These are phyloP conservation scores for Hyles vespertilio DNA, from an alignment of 1,140 invertebrate species.

Conservation along the genomic window DNA sequence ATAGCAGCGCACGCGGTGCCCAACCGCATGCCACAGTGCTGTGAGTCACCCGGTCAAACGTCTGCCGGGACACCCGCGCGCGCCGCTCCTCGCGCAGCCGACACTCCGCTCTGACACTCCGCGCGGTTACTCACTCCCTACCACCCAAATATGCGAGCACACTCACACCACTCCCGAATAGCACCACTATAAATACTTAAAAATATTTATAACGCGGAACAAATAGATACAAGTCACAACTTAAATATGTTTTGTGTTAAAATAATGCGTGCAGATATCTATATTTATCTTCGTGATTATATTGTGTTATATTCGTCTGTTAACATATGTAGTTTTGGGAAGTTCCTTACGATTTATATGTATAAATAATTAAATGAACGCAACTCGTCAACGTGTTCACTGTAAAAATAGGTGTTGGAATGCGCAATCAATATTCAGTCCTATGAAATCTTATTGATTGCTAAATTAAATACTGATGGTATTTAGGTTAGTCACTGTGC, in stretches of 20 bases:
- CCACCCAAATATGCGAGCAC: constrained; percentile 25
- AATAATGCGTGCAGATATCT: too few species aligned
- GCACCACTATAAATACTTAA: constrained; percentile 11
- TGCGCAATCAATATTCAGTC: background rate
- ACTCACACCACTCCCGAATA: constrained; percentile 24
- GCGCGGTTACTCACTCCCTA: constrained; percentile 23
- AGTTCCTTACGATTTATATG: background rate
- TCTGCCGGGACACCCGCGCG: constrained; percentile 51
- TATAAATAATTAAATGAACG: too few species aligned
- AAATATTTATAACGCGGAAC: constrained; percentile 17
- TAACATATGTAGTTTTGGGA: too few species aligned
- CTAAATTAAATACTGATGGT: constrained; percentile 36
- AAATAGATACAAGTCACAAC: background rate
- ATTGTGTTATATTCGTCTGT: too few species aligned
- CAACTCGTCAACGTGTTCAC: constrained; percentile 4
- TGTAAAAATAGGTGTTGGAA: background rate
- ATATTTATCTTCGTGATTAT: too few species aligned
- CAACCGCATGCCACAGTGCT: constrained; percentile 51
- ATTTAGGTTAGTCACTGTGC: constrained; percentile 47
- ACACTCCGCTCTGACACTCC: constrained; percentile 5
- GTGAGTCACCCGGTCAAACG: constrained; percentile 56
- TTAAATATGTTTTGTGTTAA: too few species aligned
- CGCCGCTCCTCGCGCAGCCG: too few species aligned
- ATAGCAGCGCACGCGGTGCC: constrained; percentile 41
- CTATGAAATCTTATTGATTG: background rate